phyloP scores from a whole-genome alignment of 37 sponge, comb jelly and placozoan species.

The Ianthella basta region DNA sequence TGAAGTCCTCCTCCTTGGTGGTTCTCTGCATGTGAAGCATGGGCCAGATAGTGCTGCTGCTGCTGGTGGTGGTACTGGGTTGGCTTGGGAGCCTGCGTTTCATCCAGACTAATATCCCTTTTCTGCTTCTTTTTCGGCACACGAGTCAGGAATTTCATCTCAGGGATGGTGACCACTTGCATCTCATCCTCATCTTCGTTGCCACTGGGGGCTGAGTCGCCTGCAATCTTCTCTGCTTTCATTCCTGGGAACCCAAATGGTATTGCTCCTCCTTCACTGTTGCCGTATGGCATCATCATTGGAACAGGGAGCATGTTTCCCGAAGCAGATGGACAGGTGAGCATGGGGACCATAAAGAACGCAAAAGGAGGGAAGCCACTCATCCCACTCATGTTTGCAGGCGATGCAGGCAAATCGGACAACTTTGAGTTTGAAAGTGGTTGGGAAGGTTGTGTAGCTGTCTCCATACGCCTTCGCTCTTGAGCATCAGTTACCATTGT shows the following conservation, averaged over 20 bases:
- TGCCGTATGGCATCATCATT: conserved; percentile 3
- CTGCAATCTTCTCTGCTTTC: conserved; percentile 19
- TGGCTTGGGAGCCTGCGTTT: no score
- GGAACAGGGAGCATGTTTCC: background rate
- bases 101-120: no score
- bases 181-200: conserved; percentile 2
- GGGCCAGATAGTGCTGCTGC: no score
- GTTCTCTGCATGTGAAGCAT: no score
- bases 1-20: no score
- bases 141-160: conserved; percentile 15
- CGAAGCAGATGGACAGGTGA: background rate
- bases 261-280: background rate
- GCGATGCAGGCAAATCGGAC: background rate
- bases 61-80: background rate
- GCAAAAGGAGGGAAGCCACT: background rate
- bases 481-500: background rate
- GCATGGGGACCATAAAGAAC: conserved; percentile 27
- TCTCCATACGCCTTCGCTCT: background rate
- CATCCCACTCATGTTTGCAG: background rate
- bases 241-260: conserved; percentile 22
- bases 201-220: background rate
- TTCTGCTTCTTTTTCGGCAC: background rate
- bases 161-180: conserved; percentile 27
- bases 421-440: background rate
- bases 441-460: background rate